Conservation (phyloP, 2,888 invertebrate species). For the Dryocosmus kuriphilus region DNA sequence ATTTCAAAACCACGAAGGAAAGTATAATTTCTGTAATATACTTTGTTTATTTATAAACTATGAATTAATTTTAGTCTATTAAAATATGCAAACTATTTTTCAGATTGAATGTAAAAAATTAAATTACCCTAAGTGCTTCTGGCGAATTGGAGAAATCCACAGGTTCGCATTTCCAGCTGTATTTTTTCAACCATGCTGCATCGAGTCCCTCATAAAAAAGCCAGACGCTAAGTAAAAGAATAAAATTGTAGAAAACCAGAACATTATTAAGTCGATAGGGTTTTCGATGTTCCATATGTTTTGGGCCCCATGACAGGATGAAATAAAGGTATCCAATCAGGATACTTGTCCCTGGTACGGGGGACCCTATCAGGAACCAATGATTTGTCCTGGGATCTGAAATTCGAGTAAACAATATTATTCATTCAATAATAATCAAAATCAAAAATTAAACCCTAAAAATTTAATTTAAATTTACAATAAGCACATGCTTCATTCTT, state of each 20-base stretch:
- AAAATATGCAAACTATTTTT: neutral
- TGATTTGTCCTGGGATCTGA: constrained; percentile 84
- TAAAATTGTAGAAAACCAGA: constrained; percentile 90
- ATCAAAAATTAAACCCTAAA: neutral
- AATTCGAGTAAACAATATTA: neutral
- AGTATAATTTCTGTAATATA: too few relatives aligned
- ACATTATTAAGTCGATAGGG: constrained; percentile 89
- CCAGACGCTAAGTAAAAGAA: constrained; percentile 89
- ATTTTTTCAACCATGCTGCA: constrained; percentile 88
- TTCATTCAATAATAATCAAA: neutral
- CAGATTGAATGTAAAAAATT: constrained; percentile 24
- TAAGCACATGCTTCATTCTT: too few relatives aligned
- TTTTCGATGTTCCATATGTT: constrained; percentile 91
- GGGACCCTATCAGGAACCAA: constrained; percentile 87
- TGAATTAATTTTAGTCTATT: too few relatives aligned
- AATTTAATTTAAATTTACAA: neutral
- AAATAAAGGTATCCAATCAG: constrained; percentile 85
- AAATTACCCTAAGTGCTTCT: constrained; percentile 87
- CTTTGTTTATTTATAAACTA: too few relatives aligned
- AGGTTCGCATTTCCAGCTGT: constrained; percentile 94
- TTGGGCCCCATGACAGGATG: constrained; percentile 88
- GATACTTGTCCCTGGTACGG: constrained; percentile 84
- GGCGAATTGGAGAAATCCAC: constrained; percentile 90
- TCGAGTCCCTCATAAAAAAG: constrained; percentile 89
- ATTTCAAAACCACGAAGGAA: too few relatives aligned